Evolutionary conservation across 2,888 invertebrate genomes (phyloP), one percentile per base, ranked within the genome.

Genomic region (Anthophora plumipes): DNA sequence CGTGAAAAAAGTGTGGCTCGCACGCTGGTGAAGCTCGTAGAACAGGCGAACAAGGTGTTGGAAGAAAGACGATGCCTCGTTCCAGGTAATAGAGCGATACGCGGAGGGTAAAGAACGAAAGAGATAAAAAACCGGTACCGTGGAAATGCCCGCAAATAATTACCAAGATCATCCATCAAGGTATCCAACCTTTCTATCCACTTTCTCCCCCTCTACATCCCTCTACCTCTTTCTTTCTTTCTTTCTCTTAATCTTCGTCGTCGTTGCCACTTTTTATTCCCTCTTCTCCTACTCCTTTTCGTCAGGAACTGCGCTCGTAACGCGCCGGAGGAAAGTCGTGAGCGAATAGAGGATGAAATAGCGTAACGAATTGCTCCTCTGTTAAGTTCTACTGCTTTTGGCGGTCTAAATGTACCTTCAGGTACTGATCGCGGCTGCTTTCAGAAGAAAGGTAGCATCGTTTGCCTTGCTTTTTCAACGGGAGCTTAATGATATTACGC

Each of bases 141-240:
- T 73, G 76, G 71, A 82, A 82, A 80, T 63, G 76, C 72, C 85
- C 72, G 86, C 85, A 88, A 88, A 90, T 90, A 90, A 90, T 90
- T 90, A 86, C 88, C 74, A 71, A 61, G 83, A 85, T 86, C 90
- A 89, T 89, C 90, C 85, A 90, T 88, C 90, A 89, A 75, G 66
- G 9, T 61, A 59, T 67, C 74, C 69, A 25, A 43, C 52, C 71
- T 75, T 60, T 60, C 68, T 50, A 31, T 22, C 50, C 52, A 66
- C 50, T n/a, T 22, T 39, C 9, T 43, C 59, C 4, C 31, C 31
- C 31, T 31, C n/a, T n/a, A n/a, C n/a, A 31, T 4, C 31, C 4
- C 1, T 31, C 31, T 31, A 4, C 31, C 31, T 4, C 31, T 31
- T 31, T 31, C 31, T 31, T 31, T 31, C 52, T 68, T 69, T 55